A percentile compares a stretch with the other conserved stretches of the same genome.
phyloP scores from a whole-genome alignment of 2,888 invertebrate genomes.

The Agrypnus murinus region DNA sequence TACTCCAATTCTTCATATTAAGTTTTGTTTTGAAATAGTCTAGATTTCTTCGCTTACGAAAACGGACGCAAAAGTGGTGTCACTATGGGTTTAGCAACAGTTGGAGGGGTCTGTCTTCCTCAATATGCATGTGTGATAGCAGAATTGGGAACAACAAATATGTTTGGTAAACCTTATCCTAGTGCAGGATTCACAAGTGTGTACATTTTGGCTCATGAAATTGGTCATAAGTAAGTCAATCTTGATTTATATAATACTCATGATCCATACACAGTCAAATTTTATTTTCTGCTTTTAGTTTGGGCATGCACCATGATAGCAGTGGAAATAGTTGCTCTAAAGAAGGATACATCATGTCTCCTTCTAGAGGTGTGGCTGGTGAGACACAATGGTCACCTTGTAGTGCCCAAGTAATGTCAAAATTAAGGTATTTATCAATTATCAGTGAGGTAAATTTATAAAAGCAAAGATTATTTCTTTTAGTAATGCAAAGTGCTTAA shows the following conservation, averaged over 20 bases:
- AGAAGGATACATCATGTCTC: slow-evolving; percentile 89
- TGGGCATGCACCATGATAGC: slow-evolving; percentile 89
- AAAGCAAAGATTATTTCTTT: slow-evolving; percentile 49
- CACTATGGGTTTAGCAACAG: slow-evolving; percentile 89
- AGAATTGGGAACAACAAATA: slow-evolving; percentile 84
- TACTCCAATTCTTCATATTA: too few species aligned
- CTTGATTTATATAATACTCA: not conserved
- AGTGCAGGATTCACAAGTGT: slow-evolving; percentile 90
- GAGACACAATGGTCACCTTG: slow-evolving; percentile 87
- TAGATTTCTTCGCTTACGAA: slow-evolving; percentile 84
- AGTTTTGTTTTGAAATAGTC: slow-evolving; percentile 66
- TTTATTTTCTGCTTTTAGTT: slow-evolving; percentile 69
- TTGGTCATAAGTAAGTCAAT: slow-evolving; percentile 83
- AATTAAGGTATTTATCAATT: slow-evolving; percentile 69
- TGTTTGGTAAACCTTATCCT: slow-evolving; percentile 85
- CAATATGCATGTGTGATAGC: slow-evolving; percentile 85
- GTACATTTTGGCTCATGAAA: slow-evolving; percentile 88
- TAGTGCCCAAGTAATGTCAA: slow-evolving; percentile 79
- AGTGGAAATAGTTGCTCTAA: slow-evolving; percentile 82
- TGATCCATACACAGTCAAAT: slow-evolving; percentile 3
- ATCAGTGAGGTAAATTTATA: too few species aligned
- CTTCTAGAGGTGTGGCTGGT: slow-evolving; percentile 84
- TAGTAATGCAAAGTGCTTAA: slow-evolving; percentile 80
- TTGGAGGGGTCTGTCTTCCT: slow-evolving; percentile 83
- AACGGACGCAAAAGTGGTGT: slow-evolving; percentile 81